Base-by-base conservation (phyloP, 2,113 vertebrate genomes). In the Malurus elegans region DNA sequence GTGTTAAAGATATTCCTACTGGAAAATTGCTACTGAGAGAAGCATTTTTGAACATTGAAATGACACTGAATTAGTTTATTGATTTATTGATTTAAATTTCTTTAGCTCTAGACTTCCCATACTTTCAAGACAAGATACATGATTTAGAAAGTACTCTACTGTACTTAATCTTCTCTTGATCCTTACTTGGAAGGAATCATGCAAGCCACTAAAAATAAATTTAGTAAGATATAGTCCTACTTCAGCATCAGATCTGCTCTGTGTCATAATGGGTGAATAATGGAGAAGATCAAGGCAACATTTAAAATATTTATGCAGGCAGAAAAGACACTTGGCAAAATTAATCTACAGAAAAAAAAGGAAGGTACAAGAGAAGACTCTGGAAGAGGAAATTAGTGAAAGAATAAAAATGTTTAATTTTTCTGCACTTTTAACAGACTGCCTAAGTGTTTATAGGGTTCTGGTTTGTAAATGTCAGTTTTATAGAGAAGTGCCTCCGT, bases 91-190 rank as follows among this genome's bases (percentile, higher is more conserved):
- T 86, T 90, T 79, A 50, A 6, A 64, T 86, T 88, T 95, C 24
- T 82, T 75, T 79, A 69, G 18, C 17, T 92, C 42, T 79, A 53
- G 29, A 88, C 32, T 51, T 31, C 70, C 23, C 88, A 45, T 60
- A 79, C 31, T 72, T 95, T 58, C 24, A 83, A 75, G 72, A 74
- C 57, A 91, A 82, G 83, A 88, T 38, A 79, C 23, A 23, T 92
- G 75, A 88, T 69, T 92, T 96, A 92, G 57, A 90, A 86, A 92
- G 62, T 82, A 44, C 36, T 79, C 31, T 32, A 42, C 66, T 82
- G 8, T 44, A 45, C 14, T 71, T 56, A 88, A 79, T 88, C 42
- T 72, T 88, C 20, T 79, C 28, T 69, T 86, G 84, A 88, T 85
- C 17, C 51, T 93, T 70, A 54, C n/a, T 61, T 47, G 36, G 62